phyloP scores from a whole-genome alignment of 2,797 vertebrate species.

The Bovichtus variegatus region DNA sequence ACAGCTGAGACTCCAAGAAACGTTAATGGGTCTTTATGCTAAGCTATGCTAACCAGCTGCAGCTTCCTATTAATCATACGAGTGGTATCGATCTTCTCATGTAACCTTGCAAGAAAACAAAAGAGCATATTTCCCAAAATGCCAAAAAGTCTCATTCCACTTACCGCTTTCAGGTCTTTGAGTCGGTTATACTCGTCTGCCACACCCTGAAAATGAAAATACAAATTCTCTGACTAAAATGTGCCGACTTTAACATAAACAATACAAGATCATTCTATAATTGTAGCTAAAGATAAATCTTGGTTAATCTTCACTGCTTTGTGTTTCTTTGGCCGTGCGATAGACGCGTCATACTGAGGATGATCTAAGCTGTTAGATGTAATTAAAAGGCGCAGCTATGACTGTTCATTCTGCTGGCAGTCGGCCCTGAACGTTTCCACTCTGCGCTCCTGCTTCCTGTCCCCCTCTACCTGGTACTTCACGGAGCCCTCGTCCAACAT shows the following conservation, averaged over 20 bases:
- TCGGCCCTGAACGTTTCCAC: neutral
- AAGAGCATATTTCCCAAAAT: neutral
- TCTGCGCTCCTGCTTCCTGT: neutral
- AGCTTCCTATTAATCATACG: neutral
- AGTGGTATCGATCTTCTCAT: neutral
- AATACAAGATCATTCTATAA: neutral
- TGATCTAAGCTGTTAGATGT: neutral
- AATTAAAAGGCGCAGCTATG: constrained; percentile 26
- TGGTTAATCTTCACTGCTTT: neutral
- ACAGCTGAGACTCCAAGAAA: neutral
- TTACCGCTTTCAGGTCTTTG: constrained; percentile 88
- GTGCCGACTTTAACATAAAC: neutral
- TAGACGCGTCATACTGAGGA: neutral
- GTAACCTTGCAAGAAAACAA: neutral
- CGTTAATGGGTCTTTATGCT: constrained; percentile 11
- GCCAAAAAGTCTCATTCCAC: constrained; percentile 36
- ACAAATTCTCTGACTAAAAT: neutral
- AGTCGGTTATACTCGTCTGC: constrained; percentile 90
- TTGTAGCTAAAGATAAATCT: neutral
- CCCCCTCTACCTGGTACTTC: constrained; percentile 85
- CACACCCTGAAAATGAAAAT: constrained; percentile 79
- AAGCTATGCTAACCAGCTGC: neutral
- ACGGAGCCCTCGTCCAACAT: constrained; percentile 76
- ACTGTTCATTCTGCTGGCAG: constrained; percentile 4
- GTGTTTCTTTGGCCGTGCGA: neutral